Conservation (phyloP, 2,113 vertebrate species). For the Anguilla japonica region DNA sequence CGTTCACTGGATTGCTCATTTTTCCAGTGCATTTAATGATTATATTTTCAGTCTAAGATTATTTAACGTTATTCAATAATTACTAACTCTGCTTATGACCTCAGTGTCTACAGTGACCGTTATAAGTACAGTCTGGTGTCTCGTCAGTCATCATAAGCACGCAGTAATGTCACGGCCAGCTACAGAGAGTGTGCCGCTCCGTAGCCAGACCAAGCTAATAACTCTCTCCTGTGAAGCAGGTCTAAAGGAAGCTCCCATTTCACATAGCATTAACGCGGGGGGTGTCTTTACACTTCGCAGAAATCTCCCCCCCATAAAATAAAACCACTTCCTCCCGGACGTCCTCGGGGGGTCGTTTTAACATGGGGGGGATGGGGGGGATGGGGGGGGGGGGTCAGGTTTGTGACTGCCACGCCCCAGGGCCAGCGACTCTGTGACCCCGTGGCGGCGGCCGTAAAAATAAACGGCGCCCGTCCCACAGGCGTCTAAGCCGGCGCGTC, state of each 20-base stretch:
- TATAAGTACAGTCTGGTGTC: neutral
- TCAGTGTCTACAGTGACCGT: neutral
- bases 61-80: neutral
- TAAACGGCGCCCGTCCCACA: neutral
- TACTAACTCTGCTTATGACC: neutral
- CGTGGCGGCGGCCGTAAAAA: neutral
- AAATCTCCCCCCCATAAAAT: slow-evolving; percentile 5
- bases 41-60: neutral
- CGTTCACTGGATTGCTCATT: neutral
- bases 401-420: neutral
- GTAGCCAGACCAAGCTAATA: neutral
- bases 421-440: neutral
- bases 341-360: neutral
- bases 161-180: neutral
- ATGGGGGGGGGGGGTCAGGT: neutral
- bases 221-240: neutral
- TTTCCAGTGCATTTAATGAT: neutral
- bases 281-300: neutral
- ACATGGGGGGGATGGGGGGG: neutral
- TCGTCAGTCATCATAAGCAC: neutral
- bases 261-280: neutral
- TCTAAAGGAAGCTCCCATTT: neutral
- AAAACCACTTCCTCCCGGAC: neutral
- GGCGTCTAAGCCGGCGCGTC: neutral
- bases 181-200: neutral